These are phyloP conservation scores for Macaca fascicularis DNA, from an alignment of 2,113 vertebrate genomes.

Conservation along the genomic window DNA sequence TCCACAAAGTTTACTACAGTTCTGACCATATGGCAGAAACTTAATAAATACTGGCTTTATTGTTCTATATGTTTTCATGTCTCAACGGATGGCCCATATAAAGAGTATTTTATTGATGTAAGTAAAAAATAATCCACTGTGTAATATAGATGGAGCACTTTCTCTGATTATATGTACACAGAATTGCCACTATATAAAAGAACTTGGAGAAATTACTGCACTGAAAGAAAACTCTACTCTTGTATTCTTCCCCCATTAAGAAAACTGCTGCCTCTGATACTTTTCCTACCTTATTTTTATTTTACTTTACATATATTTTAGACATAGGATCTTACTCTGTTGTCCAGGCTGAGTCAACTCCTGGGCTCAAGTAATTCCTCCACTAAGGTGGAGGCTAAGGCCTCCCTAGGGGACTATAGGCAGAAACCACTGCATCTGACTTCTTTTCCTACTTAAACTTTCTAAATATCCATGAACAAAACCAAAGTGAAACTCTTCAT, in stretches of 20 bases:
- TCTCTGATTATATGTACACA: neutral
- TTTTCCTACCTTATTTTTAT: neutral
- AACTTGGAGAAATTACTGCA: neutral
- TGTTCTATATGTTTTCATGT: neutral
- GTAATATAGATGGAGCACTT: neutral
- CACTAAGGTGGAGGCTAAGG: neutral
- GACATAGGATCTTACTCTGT: neutral
- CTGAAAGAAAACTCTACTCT: neutral
- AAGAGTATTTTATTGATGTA: neutral
- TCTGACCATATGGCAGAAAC: neutral
- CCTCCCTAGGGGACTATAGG: neutral
- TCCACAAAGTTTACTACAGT: neutral
- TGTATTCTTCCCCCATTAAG: neutral
- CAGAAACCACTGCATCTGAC: neutral
- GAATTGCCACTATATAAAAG: neutral
- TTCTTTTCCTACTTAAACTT: slow-evolving; percentile 2
- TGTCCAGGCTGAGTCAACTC: neutral
- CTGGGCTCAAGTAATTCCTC: neutral
- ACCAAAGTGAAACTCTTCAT: neutral
- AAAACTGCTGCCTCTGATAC: neutral
- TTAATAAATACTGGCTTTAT: neutral
- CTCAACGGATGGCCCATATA: neutral
- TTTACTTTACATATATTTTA: neutral
- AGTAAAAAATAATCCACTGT: slow-evolving; percentile 1
- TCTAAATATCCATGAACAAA: slow-evolving; percentile 1